phyloP scores from a whole-genome alignment of 2,113 vertebrate species.

The Lethenteron reissneri region DNA sequence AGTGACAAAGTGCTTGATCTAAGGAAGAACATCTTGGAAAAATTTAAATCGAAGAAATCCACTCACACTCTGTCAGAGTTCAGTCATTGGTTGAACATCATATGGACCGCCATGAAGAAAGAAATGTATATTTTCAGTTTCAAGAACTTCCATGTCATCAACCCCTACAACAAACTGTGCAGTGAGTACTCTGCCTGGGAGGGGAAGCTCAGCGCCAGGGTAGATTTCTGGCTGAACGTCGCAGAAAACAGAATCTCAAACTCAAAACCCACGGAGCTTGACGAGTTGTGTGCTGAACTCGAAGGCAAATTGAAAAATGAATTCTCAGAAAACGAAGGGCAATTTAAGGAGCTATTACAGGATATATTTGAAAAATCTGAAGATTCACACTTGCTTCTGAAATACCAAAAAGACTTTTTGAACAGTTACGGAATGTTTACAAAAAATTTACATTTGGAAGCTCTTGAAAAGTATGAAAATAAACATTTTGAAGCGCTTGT shows the following conservation, averaged over 20 bases:
- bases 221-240: conserved; percentile 8
- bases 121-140: conserved; percentile 19
- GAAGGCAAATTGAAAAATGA: conserved; percentile 7
- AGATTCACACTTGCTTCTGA: conserved; percentile 6
- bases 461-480: too few species aligned
- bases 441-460: too few species aligned
- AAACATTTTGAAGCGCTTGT: too few species aligned
- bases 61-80: conserved; percentile 14
- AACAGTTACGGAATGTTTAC: too few species aligned
- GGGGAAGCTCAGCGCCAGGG: conserved; percentile 12
- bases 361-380: not conserved
- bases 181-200: conserved; percentile 21
- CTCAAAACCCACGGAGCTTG: conserved; percentile 15
- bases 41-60: conserved; percentile 11
- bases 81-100: conserved; percentile 16
- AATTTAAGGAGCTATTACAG: not conserved
- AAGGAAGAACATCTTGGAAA: conserved; percentile 17
- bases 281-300: conserved; percentile 19
- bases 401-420: conserved; percentile 8
- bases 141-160: conserved; percentile 23
- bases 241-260: conserved; percentile 17
- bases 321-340: not conserved
- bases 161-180: conserved; percentile 21
- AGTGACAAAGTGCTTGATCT: conserved; percentile 21
- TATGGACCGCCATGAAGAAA: conserved; percentile 23